Conservation (phyloP, 2,888 invertebrate genomes). For the Hedya salicella region DNA sequence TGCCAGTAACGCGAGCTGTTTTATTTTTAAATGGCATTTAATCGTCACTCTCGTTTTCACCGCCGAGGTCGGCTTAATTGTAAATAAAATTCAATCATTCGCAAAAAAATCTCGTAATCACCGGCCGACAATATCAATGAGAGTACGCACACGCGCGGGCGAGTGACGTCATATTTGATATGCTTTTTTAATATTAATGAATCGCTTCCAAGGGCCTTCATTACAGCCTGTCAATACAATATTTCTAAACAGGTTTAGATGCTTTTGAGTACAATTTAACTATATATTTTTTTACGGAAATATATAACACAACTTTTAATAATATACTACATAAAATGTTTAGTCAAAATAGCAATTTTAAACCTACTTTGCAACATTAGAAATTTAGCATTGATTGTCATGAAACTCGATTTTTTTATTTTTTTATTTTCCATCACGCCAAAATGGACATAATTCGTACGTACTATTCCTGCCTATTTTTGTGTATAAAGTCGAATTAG, state of each 20-base stretch:
- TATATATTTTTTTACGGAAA: no score
- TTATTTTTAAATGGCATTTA: slow-evolving; percentile 84
- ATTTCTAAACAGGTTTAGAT: slow-evolving; percentile 15
- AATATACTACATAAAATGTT: no score
- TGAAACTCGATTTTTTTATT: no score
- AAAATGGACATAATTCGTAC: no score
- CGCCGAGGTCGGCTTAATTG: slow-evolving; percentile 80
- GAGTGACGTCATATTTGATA: slow-evolving; percentile 19
- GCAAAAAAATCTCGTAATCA: slow-evolving; percentile 82
- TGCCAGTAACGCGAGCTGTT: slow-evolving; percentile 72
- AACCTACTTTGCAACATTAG: no score
- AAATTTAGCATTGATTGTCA: no score
- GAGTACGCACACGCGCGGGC: slow-evolving; percentile 57
- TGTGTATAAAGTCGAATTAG: no score
- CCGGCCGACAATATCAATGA: slow-evolving; percentile 77
- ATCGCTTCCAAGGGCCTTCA: neutral
- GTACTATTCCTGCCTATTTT: no score
- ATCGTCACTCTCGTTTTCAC: slow-evolving; percentile 81
- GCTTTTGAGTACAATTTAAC: neutral
- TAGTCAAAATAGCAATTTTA: no score
- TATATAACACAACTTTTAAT: no score
- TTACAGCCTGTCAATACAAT: neutral
- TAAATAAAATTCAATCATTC: slow-evolving; percentile 85
- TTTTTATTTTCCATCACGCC: no score
- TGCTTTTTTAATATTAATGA: neutral